phyloP scores from a whole-genome alignment of 2,888 invertebrate genomes.

The Zaprionus obscuricornis region DNA sequence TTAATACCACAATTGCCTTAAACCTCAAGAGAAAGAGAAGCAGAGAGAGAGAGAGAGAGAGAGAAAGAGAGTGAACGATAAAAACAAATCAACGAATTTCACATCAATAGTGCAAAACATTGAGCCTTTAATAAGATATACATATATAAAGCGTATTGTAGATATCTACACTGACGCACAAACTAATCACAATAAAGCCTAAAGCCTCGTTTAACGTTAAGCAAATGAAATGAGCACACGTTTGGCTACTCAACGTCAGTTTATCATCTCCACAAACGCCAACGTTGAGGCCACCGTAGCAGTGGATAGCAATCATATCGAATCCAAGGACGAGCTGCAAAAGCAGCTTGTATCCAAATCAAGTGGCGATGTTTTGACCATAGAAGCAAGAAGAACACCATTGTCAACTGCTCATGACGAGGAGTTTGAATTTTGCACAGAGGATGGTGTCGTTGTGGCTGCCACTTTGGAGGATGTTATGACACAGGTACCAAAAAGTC shows the following conservation, averaged over 20 bases:
- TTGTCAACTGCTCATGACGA: slow-evolving; percentile 46
- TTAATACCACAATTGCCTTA: slow-evolving; percentile 71
- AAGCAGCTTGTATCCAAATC: slow-evolving; percentile 24
- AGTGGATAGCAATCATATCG: slow-evolving; percentile 56
- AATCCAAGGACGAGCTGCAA: slow-evolving; percentile 54
- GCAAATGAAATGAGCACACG: slow-evolving; percentile 80
- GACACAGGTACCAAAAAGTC: slow-evolving; percentile 80
- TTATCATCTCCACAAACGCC: slow-evolving; percentile 78
- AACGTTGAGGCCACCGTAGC: slow-evolving; percentile 34
- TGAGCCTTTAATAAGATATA: slow-evolving; percentile 26
- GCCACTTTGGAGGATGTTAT: slow-evolving; percentile 79
- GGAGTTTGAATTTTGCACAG: slow-evolving; percentile 66
- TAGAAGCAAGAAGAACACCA: slow-evolving; percentile 46
- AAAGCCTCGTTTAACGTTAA: slow-evolving; percentile 33
- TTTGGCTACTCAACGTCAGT: slow-evolving; percentile 82
- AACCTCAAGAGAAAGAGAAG: slow-evolving; percentile 6
- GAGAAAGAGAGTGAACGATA: slow-evolving; percentile 6
- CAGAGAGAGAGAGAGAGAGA: not conserved
- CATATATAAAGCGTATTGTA: slow-evolving; percentile 17
- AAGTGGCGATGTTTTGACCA: slow-evolving; percentile 50
- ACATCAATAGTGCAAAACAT: slow-evolving; percentile 43
- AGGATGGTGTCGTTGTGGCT: slow-evolving; percentile 71
- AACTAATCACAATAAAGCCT: slow-evolving; percentile 8
- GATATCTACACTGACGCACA: slow-evolving; percentile 15
- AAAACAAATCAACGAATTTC: slow-evolving; percentile 67